phyloP scores from a whole-genome alignment of 2,888 invertebrate genomes.

The Metacarcinus magister region DNA sequence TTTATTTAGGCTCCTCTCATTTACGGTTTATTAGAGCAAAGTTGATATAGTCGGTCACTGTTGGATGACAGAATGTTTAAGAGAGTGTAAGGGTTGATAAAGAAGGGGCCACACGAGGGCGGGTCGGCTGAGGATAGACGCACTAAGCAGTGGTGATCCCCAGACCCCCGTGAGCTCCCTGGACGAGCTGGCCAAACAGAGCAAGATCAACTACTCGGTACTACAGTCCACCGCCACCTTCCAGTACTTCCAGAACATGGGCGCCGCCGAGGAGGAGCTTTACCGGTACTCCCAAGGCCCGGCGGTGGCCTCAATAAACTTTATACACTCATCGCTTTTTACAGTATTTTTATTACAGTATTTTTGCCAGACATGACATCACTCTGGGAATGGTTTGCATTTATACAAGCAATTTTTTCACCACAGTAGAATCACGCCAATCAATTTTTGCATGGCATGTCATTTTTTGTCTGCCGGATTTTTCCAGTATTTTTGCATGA shows the following conservation, averaged over 20 bases:
- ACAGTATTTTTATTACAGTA: background rate
- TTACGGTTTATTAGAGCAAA: background rate
- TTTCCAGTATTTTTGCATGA: conserved; percentile 58
- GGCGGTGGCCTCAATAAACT: background rate
- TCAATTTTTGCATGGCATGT: conserved; percentile 70
- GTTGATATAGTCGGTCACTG: background rate
- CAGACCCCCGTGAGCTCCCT: conserved; percentile 94
- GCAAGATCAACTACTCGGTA: conserved; percentile 95
- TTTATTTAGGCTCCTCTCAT: background rate
- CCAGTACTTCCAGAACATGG: conserved; percentile 95
- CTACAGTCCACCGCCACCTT: conserved; percentile 90
- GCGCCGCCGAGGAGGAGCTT: conserved; percentile 93
- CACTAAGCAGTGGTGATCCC: conserved; percentile 21
- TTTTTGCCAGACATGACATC: background rate
- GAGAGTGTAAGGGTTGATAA: background rate
- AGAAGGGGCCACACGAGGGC: background rate
- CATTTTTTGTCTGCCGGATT: conserved; percentile 38
- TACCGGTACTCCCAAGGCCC: conserved; percentile 88
- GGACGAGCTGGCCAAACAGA: conserved; percentile 94
- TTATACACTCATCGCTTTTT: background rate
- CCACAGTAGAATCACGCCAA: conserved; percentile 67
- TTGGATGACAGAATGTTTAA: background rate
- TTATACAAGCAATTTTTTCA: conserved; percentile 11
- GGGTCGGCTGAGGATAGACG: background rate
- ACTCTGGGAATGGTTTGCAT: background rate